phyloP scores from a whole-genome alignment of 2,797 vertebrate genomes.

The Coranthus polyacanthus region DNA sequence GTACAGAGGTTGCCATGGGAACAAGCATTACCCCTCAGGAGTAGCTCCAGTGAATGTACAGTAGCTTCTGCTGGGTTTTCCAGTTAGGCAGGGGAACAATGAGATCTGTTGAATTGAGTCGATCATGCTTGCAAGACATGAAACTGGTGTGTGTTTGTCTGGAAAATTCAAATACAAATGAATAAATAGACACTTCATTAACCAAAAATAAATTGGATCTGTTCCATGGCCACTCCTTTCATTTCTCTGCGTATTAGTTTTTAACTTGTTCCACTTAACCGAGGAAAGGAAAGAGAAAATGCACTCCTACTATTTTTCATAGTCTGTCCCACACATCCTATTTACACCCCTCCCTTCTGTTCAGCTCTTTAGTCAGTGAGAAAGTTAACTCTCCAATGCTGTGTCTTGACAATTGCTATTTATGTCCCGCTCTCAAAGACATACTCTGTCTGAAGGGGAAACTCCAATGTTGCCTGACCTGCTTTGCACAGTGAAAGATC shows the following conservation, averaged over 20 bases:
- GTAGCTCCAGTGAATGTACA: slow-evolving; percentile 68
- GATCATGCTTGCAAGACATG: slow-evolving; percentile 58
- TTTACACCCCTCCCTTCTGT: slow-evolving; percentile 18
- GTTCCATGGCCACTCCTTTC: background rate
- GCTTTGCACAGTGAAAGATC: slow-evolving; percentile 66
- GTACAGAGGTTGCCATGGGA: slow-evolving; percentile 77
- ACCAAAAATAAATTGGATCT: background rate
- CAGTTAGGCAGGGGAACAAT: slow-evolving; percentile 52
- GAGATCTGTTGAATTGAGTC: slow-evolving; percentile 63
- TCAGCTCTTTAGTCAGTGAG: slow-evolving; percentile 51
- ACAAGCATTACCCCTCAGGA: slow-evolving; percentile 74
- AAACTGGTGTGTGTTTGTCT: slow-evolving; percentile 11
- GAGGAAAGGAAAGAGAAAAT: slow-evolving; percentile 6
- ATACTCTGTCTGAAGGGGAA: slow-evolving; percentile 63
- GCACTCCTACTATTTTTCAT: background rate
- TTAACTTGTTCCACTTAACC: background rate
- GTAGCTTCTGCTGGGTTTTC: slow-evolving; percentile 68
- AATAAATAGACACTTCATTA: slow-evolving; percentile 14
- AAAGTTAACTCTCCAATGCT: slow-evolving; percentile 51
- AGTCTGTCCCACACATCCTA: slow-evolving; percentile 3
- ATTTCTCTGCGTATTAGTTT: slow-evolving; percentile 3
- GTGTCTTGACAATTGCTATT: slow-evolving; percentile 66
- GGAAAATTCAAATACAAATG: slow-evolving; percentile 24
- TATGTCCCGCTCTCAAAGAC: slow-evolving; percentile 61
- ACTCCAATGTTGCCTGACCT: slow-evolving; percentile 73